Percentiles rank a stretch among this genome's conserved stretches.
Conservation (phyloP, 2,797 vertebrate species). For the Neosilurus hyrtlii region DNA sequence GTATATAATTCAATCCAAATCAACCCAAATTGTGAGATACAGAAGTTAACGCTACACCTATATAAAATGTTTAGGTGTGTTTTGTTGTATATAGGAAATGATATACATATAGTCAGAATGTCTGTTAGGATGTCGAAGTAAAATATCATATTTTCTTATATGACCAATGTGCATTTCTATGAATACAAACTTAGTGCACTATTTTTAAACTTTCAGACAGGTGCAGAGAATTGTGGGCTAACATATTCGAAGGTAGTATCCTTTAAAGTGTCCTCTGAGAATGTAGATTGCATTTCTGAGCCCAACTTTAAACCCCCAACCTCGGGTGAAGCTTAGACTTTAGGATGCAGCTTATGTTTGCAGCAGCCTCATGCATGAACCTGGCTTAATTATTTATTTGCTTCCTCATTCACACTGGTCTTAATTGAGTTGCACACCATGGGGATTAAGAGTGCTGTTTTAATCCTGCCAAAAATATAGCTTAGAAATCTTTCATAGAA, state of each 20-base stretch:
- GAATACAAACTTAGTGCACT: neutral
- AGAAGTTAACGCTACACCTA: neutral
- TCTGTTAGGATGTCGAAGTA: neutral
- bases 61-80: too few species aligned
- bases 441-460: neutral
- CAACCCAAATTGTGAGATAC: neutral
- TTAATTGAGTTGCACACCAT: too few species aligned
- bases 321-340: neutral
- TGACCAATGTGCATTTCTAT: neutral
- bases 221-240: constrained; percentile 15
- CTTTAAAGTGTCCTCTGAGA: constrained; percentile 9
- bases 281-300: neutral
- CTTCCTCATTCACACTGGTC: too few species aligned
- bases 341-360: constrained; percentile 18
- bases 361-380: constrained; percentile 38
- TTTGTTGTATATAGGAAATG: neutral
- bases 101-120: neutral
- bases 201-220: constrained; percentile 21
- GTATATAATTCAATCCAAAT: neutral
- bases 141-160: neutral
- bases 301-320: neutral
- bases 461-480: neutral
- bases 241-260: constrained; percentile 9
- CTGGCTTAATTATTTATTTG: neutral
- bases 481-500: neutral